phyloP scores from a whole-genome alignment of 2,797 vertebrate species.

The Oreochromis mossambicus region DNA sequence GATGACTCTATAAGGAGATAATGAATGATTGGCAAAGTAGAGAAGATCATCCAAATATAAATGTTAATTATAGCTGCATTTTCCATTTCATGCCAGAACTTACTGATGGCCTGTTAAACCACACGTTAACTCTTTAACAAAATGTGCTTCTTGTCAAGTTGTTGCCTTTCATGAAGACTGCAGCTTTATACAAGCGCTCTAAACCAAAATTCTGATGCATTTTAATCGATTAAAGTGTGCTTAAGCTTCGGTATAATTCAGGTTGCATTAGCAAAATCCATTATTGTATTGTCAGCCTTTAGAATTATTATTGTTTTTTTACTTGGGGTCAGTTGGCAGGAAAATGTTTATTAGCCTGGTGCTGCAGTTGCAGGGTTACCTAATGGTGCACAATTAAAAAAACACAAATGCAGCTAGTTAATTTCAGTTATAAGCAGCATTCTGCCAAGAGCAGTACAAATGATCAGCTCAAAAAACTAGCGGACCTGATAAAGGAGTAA shows the following conservation, averaged over 20 bases:
- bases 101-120: neutral
- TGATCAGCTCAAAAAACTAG: rapidly evolving
- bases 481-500: neutral
- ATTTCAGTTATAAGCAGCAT: neutral
- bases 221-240: neutral
- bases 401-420: neutral
- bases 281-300: neutral
- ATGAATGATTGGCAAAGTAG: neutral
- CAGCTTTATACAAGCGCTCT: neutral
- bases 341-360: neutral
- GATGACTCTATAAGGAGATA: neutral
- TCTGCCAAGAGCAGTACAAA: neutral
- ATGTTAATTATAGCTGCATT: neutral
- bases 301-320: neutral
- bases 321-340: neutral
- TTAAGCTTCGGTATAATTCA: neutral
- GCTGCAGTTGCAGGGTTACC: neutral
- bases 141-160: neutral
- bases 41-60: neutral
- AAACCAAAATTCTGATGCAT: neutral
- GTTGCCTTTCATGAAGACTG: neutral
- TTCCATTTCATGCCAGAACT: neutral
- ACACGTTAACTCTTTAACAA: neutral
- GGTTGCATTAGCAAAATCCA: neutral
- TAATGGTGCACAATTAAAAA: neutral